These are phyloP conservation scores for Guaruba guarouba DNA, from an alignment of 2,113 vertebrate species.

Conservation along the genomic window DNA sequence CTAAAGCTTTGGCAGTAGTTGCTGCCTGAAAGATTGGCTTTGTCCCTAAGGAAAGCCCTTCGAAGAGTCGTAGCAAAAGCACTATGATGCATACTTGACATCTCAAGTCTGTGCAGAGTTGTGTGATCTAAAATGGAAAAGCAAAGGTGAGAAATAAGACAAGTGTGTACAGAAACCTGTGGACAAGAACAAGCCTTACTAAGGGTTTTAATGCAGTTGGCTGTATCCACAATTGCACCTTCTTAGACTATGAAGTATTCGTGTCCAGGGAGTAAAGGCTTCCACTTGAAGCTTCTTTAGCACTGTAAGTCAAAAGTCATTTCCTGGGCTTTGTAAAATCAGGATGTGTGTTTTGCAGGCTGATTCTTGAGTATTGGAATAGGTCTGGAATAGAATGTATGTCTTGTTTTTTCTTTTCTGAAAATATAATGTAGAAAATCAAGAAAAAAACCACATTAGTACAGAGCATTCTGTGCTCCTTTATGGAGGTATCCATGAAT, in stretches of 20 bases:
- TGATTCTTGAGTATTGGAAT: background rate
- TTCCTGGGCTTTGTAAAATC: background rate
- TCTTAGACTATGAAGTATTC: background rate
- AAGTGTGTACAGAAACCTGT: background rate
- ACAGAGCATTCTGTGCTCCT: background rate
- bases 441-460: background rate
- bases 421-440: background rate
- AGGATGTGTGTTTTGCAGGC: background rate
- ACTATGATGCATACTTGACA: background rate
- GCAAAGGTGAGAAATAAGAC: background rate
- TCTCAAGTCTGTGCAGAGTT: background rate
- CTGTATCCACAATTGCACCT: background rate
- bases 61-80: background rate
- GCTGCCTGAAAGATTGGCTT: background rate
- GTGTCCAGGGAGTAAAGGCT: background rate
- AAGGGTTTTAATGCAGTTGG: background rate
- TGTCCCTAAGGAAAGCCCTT: background rate
- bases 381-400: background rate
- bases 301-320: background rate
- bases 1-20: background rate
- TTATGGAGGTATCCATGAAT: constrained; percentile 19
- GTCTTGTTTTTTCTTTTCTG: background rate
- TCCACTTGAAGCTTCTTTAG: background rate
- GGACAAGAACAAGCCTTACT: background rate
- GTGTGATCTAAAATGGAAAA: background rate